Evolutionary conservation across 2,113 vertebrate species (phyloP).

Genomic region (Rhizomys pruinosus): DNA sequence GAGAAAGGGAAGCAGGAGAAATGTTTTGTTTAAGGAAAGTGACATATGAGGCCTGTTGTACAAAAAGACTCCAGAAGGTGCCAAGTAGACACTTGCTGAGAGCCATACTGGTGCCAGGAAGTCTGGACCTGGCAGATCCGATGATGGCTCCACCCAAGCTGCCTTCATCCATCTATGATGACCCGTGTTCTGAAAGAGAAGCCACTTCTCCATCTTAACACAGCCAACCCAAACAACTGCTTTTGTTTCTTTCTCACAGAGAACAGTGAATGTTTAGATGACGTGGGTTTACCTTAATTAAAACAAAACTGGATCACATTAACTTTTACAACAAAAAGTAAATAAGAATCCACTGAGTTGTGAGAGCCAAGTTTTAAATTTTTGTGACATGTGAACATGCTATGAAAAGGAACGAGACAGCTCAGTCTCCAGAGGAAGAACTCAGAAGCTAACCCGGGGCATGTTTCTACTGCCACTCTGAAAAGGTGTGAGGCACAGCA

Average conservation of each 20-base stretch:
- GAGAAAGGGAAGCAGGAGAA: neutral
- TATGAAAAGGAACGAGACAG: neutral
- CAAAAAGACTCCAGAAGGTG: neutral
- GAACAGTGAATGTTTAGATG: neutral
- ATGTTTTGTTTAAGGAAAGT: neutral
- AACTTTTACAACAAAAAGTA: neutral
- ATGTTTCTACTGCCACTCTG: neutral
- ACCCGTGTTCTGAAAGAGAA: neutral
- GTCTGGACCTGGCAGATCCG: constrained; percentile 2
- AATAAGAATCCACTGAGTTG: neutral
- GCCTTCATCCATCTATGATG: neutral
- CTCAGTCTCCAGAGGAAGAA: neutral
- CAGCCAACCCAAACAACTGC: neutral
- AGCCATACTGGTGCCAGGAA: neutral
- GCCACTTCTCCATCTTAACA: neutral
- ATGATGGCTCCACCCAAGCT: neutral
- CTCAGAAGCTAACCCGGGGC: neutral
- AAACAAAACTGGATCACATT: neutral
- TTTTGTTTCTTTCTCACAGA: constrained; percentile 2
- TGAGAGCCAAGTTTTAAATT: neutral
- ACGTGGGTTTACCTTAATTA: neutral
- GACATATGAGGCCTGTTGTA: neutral
- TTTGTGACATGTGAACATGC: neutral
- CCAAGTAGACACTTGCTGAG: constrained; percentile 4
- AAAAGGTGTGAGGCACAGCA: neutral